Percentiles rank a stretch among this genome's conserved stretches.
Conservation (phyloP, 1,140 invertebrate species). For the Tetramorium parvispinum region DNA sequence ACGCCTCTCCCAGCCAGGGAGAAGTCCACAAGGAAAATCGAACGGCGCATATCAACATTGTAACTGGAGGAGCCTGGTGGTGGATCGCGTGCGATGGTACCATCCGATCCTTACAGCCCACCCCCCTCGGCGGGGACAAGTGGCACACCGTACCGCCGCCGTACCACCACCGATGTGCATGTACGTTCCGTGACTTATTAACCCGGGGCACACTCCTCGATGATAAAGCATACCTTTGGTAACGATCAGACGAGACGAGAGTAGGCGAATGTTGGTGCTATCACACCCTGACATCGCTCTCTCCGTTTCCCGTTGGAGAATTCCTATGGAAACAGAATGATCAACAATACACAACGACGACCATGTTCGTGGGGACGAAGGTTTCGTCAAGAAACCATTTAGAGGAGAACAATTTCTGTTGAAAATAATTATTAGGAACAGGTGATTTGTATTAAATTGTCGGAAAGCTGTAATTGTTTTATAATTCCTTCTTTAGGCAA, state of each 20-base stretch:
- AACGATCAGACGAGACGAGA: neutral
- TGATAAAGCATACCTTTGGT: slow-evolving; percentile 2
- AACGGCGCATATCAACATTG: slow-evolving; percentile 64
- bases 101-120: slow-evolving; percentile 68
- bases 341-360: slow-evolving; percentile 24
- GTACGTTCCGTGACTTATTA: slow-evolving; percentile 62
- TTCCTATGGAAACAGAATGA: slow-evolving; percentile 53
- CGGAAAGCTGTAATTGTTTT: neutral
- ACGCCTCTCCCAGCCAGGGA: neutral
- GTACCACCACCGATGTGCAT: slow-evolving; percentile 11
- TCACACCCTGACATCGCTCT: slow-evolving; percentile 20
- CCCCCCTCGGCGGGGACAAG: slow-evolving; percentile 65
- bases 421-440: neutral
- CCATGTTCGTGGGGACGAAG: neutral
- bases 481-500: neutral
- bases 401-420: neutral
- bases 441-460: neutral
- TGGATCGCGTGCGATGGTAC: slow-evolving; percentile 79
- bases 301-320: neutral
- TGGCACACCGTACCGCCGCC: slow-evolving; percentile 73
- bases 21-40: slow-evolving; percentile 69
- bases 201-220: neutral
- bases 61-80: slow-evolving; percentile 77
- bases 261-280: slow-evolving; percentile 4
- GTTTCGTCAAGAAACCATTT: neutral